Base-by-base conservation (phyloP, 2,888 invertebrate species). In the Drosophila subquinaria region DNA sequence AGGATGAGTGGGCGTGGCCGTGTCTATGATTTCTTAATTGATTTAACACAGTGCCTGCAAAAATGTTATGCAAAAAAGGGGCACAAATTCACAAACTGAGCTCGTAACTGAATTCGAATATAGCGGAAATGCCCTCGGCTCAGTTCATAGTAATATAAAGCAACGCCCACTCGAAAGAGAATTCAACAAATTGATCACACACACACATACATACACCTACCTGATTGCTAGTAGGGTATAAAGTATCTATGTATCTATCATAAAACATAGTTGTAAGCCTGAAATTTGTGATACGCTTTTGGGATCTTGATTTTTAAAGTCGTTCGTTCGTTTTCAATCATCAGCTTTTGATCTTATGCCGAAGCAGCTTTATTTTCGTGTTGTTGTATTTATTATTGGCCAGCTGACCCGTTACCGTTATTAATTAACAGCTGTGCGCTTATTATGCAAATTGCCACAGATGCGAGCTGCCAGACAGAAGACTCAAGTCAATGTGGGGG, bases 391-490 rank as follows among this genome's bases (percentile, higher is more conserved):
- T 59, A 43, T 69, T 68, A 40, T 59, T 75, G 56, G 68, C 68
- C 78, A 82, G 81, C 74, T 85, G 88, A 71, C 75, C 73, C 76
- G 81, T 84, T 86, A 88, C 76, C 89, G 89, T 88, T 88, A 84
- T 82, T 88, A 87, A 88, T 88, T 88, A 88, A 80, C 80, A 84
- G 88, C 87, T 82, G 89, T 78, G 87, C 79, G 85, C 81, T 76
- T 84, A 81, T 71, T 89, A 89, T 89, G 89, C 82, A 89, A 89
- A 88, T 89, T 71, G 60, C 59, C 67, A 76, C 85, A 79, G 84
- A 84, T 84, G 84, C 77, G 77, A 62, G 23, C 3, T 51, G 60
- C 51, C 59, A 69, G 69, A 71, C 52, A 67, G 35, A 42, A 60
- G 38, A 30, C 56, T 48, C 47, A 51, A 59, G 47, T 51, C 35